Evolutionary conservation across 2,113 vertebrate genomes (phyloP).

Genomic region (Circaetus gallicus): DNA sequence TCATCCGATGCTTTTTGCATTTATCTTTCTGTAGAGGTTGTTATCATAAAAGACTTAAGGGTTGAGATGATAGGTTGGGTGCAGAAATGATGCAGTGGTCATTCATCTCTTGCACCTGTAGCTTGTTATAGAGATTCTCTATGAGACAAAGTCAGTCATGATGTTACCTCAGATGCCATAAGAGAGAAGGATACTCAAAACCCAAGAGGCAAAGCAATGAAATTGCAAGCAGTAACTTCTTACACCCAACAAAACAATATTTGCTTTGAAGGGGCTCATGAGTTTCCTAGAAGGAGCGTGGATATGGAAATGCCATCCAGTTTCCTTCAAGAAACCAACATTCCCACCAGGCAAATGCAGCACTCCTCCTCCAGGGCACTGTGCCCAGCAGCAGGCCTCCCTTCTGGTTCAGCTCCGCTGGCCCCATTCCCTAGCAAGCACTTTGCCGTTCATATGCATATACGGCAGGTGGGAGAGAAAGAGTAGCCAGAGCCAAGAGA

Average conservation of each 20-base stretch:
- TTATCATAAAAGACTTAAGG: neutral
- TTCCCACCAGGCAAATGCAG: neutral
- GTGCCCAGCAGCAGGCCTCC: neutral
- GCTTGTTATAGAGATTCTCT: neutral
- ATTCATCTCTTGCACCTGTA: neutral
- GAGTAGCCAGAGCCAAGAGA: neutral
- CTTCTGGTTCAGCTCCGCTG: neutral
- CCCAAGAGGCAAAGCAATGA: neutral
- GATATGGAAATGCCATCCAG: neutral
- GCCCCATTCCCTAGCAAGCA: neutral
- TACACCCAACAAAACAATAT: neutral
- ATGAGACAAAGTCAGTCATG: neutral
- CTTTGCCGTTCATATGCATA: neutral
- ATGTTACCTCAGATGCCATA: neutral
- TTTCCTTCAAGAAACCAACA: neutral
- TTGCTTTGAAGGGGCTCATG: neutral
- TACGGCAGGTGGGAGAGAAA: neutral
- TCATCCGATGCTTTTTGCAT: neutral
- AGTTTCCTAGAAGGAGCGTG: neutral
- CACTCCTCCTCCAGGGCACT: fast-evolving
- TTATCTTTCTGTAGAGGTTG: neutral
- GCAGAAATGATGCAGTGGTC: neutral
- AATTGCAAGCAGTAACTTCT: neutral
- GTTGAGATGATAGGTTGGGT: neutral
- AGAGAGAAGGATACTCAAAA: neutral